These are phyloP conservation scores for Drosophila arizonae DNA, from an alignment of 1,140 invertebrate genomes.

Conservation along the genomic window DNA sequence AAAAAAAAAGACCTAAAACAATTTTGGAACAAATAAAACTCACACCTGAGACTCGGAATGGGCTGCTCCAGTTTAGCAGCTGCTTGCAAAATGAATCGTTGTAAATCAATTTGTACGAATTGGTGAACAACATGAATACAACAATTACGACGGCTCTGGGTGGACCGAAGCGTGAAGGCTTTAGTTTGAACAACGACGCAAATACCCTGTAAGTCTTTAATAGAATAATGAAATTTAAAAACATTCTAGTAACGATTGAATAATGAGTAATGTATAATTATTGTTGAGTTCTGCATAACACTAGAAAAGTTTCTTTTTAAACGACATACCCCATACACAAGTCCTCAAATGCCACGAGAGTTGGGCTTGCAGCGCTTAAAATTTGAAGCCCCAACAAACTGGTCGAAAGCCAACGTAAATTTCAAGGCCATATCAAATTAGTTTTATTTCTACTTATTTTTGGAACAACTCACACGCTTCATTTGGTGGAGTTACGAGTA, in stretches of 20 bases:
- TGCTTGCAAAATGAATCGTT: constrained; percentile 65
- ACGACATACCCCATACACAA: background rate
- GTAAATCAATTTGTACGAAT: constrained; percentile 75
- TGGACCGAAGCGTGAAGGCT: constrained; percentile 37
- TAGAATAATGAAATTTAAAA: no score
- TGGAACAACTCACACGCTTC: constrained; percentile 1
- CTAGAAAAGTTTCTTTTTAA: background rate
- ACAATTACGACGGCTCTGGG: constrained; percentile 66
- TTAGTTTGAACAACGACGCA: background rate
- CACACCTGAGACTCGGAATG: constrained; percentile 59
- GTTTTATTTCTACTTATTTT: background rate
- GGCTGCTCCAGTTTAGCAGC: background rate
- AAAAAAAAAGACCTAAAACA: constrained; percentile 38
- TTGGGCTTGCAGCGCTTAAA: background rate
- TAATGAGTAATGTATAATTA: no score
- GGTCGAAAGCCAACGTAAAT: background rate
- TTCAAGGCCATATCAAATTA: background rate
- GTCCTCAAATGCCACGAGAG: background rate
- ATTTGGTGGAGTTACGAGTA: constrained; percentile 10
- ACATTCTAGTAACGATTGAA: background rate
- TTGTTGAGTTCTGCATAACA: background rate
- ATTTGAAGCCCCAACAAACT: background rate
- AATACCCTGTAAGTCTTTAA: background rate
- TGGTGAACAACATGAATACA: constrained; percentile 45
- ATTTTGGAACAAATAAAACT: constrained; percentile 75